These are phyloP conservation scores for Balanococcus diminutus DNA, from an alignment of 2,888 invertebrate species.

Conservation along the genomic window DNA sequence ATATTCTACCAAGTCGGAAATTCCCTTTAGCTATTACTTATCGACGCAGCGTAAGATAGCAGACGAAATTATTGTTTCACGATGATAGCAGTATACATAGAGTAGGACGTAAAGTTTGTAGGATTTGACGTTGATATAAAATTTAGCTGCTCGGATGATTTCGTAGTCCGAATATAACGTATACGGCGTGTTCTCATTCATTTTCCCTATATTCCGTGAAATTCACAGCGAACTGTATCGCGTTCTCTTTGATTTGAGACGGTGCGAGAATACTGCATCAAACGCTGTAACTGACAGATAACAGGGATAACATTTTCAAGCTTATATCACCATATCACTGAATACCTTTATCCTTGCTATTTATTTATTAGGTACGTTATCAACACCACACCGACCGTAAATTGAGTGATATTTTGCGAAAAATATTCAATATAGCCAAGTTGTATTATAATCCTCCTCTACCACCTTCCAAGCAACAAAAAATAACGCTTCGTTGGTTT, in stretches of 20 bases:
- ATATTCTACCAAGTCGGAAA: neutral
- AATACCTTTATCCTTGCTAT: slow-evolving; percentile 42
- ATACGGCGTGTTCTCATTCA: neutral
- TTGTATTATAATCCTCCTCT: neutral
- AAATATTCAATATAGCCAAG: neutral
- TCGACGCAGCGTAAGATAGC: neutral
- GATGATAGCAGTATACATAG: neutral
- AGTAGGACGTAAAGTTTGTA: neutral
- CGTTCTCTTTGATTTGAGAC: slow-evolving; percentile 35
- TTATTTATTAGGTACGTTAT: slow-evolving; percentile 35
- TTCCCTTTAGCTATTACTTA: neutral
- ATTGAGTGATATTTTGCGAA: neutral
- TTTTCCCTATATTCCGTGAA: slow-evolving; percentile 14
- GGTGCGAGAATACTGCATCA: slow-evolving; percentile 18
- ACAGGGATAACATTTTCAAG: slow-evolving; percentile 32
- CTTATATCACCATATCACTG: slow-evolving; percentile 29
- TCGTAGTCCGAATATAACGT: slow-evolving; percentile 23
- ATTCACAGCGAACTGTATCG: neutral
- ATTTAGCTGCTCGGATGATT: slow-evolving; percentile 29
- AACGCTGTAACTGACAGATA: slow-evolving; percentile 36
- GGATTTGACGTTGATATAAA: slow-evolving; percentile 38
- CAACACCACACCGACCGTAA: slow-evolving; percentile 17
- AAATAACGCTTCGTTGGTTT: neutral
- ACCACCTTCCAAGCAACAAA: neutral
- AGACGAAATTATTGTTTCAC: slow-evolving; percentile 16